Evolutionary conservation across 2,113 vertebrate genomes (phyloP).

Genomic region (Centropus unirufus): DNA sequence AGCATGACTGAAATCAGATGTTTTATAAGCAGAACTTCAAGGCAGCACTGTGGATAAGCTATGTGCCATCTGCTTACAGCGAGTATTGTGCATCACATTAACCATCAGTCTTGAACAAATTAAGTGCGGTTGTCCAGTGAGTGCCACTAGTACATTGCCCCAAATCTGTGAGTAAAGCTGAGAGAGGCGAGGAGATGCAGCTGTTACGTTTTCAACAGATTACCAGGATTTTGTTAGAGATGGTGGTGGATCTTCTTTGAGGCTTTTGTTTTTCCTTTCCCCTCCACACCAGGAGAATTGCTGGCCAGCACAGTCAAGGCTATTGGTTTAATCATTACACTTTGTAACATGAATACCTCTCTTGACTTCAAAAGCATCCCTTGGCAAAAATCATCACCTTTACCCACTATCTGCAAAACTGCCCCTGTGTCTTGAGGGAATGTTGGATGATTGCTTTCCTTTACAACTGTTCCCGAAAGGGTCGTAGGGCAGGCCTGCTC

Average conservation of each 20-base stretch:
- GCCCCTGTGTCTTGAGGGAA: not conserved
- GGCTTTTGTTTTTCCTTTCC: not conserved
- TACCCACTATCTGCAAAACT: not conserved
- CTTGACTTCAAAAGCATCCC: not conserved
- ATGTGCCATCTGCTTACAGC: not conserved
- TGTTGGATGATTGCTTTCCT: not conserved
- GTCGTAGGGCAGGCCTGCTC: not conserved
- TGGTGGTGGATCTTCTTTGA: not conserved
- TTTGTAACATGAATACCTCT: not conserved
- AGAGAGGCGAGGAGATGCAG: not conserved
- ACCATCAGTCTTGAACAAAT: not conserved
- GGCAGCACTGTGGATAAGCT: not conserved
- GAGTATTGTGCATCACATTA: not conserved
- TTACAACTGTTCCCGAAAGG: not conserved
- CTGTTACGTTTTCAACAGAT: not conserved
- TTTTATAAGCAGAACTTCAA: not conserved
- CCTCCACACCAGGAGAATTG: not conserved
- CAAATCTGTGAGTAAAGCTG: not conserved
- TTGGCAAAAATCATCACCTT: not conserved
- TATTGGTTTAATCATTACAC: not conserved
- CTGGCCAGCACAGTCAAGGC: not conserved
- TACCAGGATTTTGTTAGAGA: not conserved
- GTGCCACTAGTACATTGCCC: not conserved
- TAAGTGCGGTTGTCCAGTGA: not conserved
- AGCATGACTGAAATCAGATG: not conserved